Percentiles rank a stretch among this genome's conserved stretches.
Conservation (phyloP, 2,113 vertebrate genomes). For the Corythoichthys haematopterus region DNA sequence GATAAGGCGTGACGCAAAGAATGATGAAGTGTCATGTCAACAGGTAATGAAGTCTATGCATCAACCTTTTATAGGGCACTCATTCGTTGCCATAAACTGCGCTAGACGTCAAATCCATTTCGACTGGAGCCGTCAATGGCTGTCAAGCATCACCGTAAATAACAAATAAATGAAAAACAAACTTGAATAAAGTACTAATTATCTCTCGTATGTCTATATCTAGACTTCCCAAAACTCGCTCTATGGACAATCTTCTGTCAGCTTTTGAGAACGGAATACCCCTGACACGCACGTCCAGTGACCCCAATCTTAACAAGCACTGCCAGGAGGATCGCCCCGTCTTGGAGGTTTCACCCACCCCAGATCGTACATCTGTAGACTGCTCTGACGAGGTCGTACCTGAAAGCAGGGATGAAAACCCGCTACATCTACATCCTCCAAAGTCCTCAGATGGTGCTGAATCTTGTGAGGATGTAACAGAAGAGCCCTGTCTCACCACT, state of each 20-base stretch:
- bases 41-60: too few relatives aligned
- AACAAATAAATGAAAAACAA: too few relatives aligned
- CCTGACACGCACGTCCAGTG: constrained; percentile 92
- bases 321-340: constrained; percentile 81
- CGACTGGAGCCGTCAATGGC: too few relatives aligned
- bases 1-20: too few relatives aligned
- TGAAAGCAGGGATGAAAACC: constrained; percentile 29
- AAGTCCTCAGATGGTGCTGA: constrained; percentile 29
- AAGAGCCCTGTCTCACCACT: constrained; percentile 68
- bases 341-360: constrained; percentile 69
- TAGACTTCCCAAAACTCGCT: constrained; percentile 95
- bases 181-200: background rate
- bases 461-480: constrained; percentile 36
- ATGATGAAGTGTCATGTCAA: too few relatives aligned
- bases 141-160: too few relatives aligned
- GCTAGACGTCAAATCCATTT: too few relatives aligned
- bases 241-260: constrained; percentile 91
- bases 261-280: constrained; percentile 85
- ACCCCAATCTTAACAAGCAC: constrained; percentile 96
- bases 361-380: constrained; percentile 50
- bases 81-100: too few relatives aligned
- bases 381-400: constrained; percentile 33
- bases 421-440: constrained; percentile 26
- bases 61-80: too few relatives aligned
- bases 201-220: constrained; percentile 11